These are phyloP conservation scores for Amblyraja radiata DNA, from an alignment of 2,797 vertebrate genomes.

Conservation along the genomic window DNA sequence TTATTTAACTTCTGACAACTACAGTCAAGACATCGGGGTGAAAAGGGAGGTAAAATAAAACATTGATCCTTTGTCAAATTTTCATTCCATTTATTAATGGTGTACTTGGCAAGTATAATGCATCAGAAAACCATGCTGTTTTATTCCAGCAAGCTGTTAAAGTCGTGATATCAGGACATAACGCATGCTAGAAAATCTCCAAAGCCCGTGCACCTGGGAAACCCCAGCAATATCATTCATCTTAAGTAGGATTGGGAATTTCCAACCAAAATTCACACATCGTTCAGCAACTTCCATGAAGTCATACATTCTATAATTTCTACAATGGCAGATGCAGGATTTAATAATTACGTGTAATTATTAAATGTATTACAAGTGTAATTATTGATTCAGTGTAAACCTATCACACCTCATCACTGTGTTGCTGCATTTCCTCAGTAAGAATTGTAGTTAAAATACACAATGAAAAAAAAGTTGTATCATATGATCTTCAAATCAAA, in stretches of 20 bases:
- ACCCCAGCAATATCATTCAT: not conserved
- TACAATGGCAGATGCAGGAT: too few relatives aligned
- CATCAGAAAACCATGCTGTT: not conserved
- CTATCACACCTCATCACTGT: not conserved
- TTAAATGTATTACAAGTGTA: too few relatives aligned
- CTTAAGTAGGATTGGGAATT: not conserved
- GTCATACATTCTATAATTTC: too few relatives aligned
- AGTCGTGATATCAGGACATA: not conserved
- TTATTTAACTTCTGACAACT: not conserved
- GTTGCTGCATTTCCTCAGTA: too few relatives aligned
- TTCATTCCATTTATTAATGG: too few relatives aligned
- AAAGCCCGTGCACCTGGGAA: not conserved
- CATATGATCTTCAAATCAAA: too few relatives aligned
- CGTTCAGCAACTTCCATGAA: not conserved
- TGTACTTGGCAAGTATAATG: not conserved
- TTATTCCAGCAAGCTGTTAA: not conserved
- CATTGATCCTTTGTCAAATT: not conserved
- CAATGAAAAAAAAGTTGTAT: too few relatives aligned
- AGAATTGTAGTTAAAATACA: too few relatives aligned
- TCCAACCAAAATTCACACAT: not conserved
- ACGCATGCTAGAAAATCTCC: not conserved
- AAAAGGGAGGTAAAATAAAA: not conserved
- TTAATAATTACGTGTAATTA: too few relatives aligned
- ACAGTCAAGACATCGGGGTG: not conserved
- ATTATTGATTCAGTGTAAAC: not conserved